phyloP scores from a whole-genome alignment of 2,113 vertebrate species.

The Eulemur macaco region DNA sequence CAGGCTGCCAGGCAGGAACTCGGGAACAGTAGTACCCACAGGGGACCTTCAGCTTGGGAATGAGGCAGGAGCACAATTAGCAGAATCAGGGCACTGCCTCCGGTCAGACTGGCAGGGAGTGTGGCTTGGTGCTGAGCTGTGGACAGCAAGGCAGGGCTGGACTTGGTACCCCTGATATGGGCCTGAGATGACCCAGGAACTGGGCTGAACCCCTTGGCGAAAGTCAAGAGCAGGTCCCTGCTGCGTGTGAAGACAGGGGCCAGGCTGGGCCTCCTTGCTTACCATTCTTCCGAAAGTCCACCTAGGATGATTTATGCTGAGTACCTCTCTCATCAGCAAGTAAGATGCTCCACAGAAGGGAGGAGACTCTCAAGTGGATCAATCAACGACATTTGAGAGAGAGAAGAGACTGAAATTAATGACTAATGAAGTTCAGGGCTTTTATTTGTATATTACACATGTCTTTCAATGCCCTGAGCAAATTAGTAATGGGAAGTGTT shows the following conservation, averaged over 20 bases:
- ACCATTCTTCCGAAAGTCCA: background rate
- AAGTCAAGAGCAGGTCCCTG: background rate
- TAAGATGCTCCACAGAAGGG: background rate
- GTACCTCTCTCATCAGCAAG: background rate
- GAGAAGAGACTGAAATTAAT: background rate
- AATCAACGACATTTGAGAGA: background rate
- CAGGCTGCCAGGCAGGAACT: background rate
- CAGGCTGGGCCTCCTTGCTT: background rate
- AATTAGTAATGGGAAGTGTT: background rate
- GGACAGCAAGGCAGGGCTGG: background rate
- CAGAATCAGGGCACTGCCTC: background rate
- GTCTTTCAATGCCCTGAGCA: conserved; percentile 10
- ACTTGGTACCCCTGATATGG: background rate
- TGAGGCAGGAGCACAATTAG: background rate
- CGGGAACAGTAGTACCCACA: background rate
- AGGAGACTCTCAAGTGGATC: background rate
- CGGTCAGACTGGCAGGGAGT: rapidly evolving
- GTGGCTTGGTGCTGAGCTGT: background rate
- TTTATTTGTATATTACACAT: background rate
- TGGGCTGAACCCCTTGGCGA: background rate
- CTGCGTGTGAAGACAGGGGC: background rate
- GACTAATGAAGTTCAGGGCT: background rate
- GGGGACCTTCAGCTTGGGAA: background rate
- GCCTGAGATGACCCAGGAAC: background rate
- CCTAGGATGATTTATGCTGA: background rate